Conservation (phyloP, 2,888 invertebrate species). For the Phyllotreta cruciferae region DNA sequence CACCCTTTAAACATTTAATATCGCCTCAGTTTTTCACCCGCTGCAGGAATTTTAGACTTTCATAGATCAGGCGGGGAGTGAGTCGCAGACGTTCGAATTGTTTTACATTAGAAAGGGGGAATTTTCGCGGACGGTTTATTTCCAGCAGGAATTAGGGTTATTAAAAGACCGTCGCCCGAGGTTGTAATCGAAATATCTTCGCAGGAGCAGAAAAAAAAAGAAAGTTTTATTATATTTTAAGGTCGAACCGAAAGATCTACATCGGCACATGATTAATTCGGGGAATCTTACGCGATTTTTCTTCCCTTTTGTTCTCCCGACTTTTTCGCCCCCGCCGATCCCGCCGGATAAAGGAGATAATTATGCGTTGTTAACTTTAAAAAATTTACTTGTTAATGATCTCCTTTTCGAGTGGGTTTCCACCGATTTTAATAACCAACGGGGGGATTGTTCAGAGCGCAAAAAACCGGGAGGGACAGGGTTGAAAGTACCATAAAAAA, state of each 20-base stretch:
- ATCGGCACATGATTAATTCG: too few species aligned
- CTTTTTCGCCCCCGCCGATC: conserved; percentile 4
- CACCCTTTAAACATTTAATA: conserved; percentile 51
- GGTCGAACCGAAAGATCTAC: too few species aligned
- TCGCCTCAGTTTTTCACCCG: conserved; percentile 39
- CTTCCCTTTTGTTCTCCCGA: conserved; percentile 4
- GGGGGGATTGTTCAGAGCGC: conserved; percentile 3
- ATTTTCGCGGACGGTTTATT: too few species aligned
- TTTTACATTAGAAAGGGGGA: too few species aligned
- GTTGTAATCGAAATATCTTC: background rate
- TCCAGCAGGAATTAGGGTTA: too few species aligned
- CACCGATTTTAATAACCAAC: conserved; percentile 11
- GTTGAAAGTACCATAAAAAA: conserved; percentile 6
- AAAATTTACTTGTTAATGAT: conserved; percentile 20
- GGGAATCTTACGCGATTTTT: background rate
- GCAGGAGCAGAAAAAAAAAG: background rate
- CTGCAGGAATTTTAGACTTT: conserved; percentile 31
- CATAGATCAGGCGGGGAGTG: conserved; percentile 14
- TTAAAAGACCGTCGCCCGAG: too few species aligned
- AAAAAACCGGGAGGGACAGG: background rate
- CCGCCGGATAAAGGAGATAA: conserved; percentile 15
- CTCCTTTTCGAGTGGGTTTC: background rate
- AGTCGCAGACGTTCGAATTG: conserved; percentile 2
- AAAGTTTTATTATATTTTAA: too few species aligned
- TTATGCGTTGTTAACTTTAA: conserved; percentile 19